These are phyloP conservation scores for Cyphotilapia sp. DNA, from an alignment of 2,113 vertebrate species.

Conservation along the genomic window DNA sequence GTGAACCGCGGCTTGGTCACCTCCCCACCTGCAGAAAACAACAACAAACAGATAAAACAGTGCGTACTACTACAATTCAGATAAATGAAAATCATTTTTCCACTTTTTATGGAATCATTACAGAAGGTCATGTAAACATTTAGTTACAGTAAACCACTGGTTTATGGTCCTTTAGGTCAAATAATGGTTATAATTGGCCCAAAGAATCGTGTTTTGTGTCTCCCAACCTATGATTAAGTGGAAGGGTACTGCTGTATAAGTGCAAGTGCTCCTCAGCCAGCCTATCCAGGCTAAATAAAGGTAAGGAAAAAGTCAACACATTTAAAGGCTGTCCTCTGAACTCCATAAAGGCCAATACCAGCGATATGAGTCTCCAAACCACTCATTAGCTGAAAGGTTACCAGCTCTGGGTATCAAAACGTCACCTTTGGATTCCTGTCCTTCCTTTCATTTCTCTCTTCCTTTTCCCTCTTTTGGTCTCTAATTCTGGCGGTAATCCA, in stretches of 20 bases:
- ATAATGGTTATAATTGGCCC: background rate
- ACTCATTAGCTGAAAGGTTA: conserved; percentile 57
- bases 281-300: conserved; percentile 14
- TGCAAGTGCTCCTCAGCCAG: background rate
- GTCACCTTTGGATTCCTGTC: conserved; percentile 4
- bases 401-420: conserved; percentile 18
- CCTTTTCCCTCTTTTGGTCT: background rate
- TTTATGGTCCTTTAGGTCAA: background rate
- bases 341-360: conserved; percentile 29
- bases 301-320: conserved; percentile 25
- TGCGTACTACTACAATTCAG: background rate
- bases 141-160: background rate
- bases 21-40: conserved; percentile 81
- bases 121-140: background rate
- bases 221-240: background rate
- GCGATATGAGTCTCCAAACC: conserved; percentile 20
- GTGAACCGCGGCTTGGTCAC: conserved; percentile 89
- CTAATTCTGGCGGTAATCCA: background rate
- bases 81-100: background rate
- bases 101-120: background rate
- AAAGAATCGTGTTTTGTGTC: background rate
- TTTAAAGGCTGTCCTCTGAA: conserved; percentile 34
- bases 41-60: background rate
- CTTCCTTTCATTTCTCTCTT: background rate
- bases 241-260: background rate